Conservation (phyloP, 2,888 invertebrate species). For the Chloroclysta siterata region DNA sequence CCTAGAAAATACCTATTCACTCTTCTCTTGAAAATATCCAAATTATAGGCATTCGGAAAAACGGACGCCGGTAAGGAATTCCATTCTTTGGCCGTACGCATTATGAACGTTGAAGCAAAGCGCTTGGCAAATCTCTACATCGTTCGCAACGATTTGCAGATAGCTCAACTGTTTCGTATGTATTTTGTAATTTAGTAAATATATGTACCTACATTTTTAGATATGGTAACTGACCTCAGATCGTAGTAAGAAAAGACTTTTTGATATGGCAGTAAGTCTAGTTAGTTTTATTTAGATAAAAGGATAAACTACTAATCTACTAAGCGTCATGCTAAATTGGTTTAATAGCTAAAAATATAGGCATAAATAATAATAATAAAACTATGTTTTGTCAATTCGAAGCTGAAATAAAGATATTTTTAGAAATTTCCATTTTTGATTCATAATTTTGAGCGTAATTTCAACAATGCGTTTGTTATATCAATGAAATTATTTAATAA, state of each 20-base stretch:
- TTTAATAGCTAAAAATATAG: slow-evolving; percentile 22
- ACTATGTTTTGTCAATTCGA: slow-evolving; percentile 12
- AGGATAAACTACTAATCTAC: slow-evolving; percentile 22
- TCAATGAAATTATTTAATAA: slow-evolving; percentile 16
- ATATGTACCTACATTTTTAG: no score
- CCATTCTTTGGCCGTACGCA: no score
- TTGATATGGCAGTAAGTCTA: neutral
- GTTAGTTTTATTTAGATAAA: neutral
- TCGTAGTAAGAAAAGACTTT: neutral
- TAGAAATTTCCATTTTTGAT: neutral
- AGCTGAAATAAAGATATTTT: slow-evolving; percentile 12
- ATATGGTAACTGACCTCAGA: no score
- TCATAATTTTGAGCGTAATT: slow-evolving; percentile 15
- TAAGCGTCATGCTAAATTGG: slow-evolving; percentile 25
- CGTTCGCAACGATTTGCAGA: no score
- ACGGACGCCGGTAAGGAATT: no score
- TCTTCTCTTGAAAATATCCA: no score
- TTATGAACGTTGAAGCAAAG: no score
- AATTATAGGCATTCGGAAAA: no score
- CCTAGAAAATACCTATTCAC: no score
- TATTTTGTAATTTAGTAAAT: no score
- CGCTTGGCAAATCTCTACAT: no score
- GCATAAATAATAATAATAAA: slow-evolving; percentile 18
- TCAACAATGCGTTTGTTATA: slow-evolving; percentile 19
- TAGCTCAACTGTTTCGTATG: no score